Evolutionary conservation across 2,797 vertebrate genomes (phyloP), one percentile per base, ranked within the genome.

Genomic region (Sandelia bainsii): DNA sequence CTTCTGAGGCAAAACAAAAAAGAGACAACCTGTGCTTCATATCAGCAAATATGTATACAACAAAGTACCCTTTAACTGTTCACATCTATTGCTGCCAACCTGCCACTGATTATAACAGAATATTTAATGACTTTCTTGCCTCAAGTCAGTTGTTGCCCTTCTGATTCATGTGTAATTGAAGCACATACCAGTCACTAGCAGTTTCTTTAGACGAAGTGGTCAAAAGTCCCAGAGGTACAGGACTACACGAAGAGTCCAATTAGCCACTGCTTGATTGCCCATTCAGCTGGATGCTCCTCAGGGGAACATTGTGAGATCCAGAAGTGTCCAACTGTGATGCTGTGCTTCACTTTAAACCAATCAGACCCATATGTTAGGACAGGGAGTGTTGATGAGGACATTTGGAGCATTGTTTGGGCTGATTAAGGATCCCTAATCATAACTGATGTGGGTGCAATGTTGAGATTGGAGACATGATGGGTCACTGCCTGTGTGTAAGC

Each of bases 371-470:
- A 70, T 62, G 72, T 46, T 67, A 65, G 72, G 56, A 54, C 27
- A 10, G n/a, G 58, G 67, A 78, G 84, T 78, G 84, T 86, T 84
- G 81, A 89, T 89, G 79, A 87, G 75, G 79, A 77, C 5, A 61
- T 54, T 84, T 62, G 23, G 53, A 49, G 16, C 81, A 29, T 75
- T 89, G 77, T 89, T 65, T 25, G 69, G 77, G 50, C 83, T 62
- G 60, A 86, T 75, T 61, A 14, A 70, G 42, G 46, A 72, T 79
- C 72, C 72, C 65, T 78, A 44, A 76, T 53, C 70, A 68, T 71
- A 50, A 57, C 49, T 54, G 62, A 74, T 3, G 27, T 58, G 58
- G 45, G 54, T 68, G 67, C 6, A 19, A 66, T 37, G 59, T 22
- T 25, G 32, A 71, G 53, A 79, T 53, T 5, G 5, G 75, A 32